phyloP scores from a whole-genome alignment of 2,797 vertebrate genomes.

The Etheostoma nigrum region DNA sequence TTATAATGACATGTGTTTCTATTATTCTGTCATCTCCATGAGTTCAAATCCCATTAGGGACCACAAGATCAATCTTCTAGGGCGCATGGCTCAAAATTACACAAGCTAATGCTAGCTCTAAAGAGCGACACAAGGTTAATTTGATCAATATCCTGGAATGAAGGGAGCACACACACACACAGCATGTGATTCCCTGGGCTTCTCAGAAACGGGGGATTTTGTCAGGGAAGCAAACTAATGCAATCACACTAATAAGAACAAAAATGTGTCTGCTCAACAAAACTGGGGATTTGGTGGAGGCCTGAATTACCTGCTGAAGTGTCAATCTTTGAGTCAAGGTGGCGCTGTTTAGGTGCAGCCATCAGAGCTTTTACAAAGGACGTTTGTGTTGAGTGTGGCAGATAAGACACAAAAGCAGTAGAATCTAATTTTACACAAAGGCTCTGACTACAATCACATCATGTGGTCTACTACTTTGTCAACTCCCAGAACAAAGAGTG shows the following conservation, averaged over 20 bases:
- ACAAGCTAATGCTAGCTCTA: constrained; percentile 33
- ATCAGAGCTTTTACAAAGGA: constrained; percentile 28
- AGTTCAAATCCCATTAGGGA: constrained; percentile 11
- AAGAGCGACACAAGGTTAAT: constrained; percentile 49
- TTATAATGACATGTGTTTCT: not conserved
- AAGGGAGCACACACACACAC: constrained; percentile 66
- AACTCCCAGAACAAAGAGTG: constrained; percentile 71
- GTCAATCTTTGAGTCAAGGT: constrained; percentile 25
- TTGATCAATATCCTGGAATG: constrained; percentile 58
- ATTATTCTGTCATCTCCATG: not conserved
- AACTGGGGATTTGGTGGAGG: constrained; percentile 34
- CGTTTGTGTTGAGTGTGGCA: constrained; percentile 38
- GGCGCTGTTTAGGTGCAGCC: constrained; percentile 21
- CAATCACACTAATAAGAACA: constrained; percentile 79
- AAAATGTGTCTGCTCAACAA: constrained; percentile 65
- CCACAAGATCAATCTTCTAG: constrained; percentile 31
- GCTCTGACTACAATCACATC: constrained; percentile 69
- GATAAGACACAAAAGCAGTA: constrained; percentile 50
- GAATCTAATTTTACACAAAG: constrained; percentile 75
- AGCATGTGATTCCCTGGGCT: constrained; percentile 76
- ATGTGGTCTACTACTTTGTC: constrained; percentile 76
- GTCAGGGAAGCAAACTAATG: constrained; percentile 79
- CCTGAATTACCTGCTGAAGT: constrained; percentile 27
- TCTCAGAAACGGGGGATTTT: constrained; percentile 66
- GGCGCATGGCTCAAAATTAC: constrained; percentile 43